Percentiles rank a stretch among this genome's conserved stretches.
phyloP scores from a whole-genome alignment of 2,888 invertebrate species.

The Acanthacorydalis orientalis region DNA sequence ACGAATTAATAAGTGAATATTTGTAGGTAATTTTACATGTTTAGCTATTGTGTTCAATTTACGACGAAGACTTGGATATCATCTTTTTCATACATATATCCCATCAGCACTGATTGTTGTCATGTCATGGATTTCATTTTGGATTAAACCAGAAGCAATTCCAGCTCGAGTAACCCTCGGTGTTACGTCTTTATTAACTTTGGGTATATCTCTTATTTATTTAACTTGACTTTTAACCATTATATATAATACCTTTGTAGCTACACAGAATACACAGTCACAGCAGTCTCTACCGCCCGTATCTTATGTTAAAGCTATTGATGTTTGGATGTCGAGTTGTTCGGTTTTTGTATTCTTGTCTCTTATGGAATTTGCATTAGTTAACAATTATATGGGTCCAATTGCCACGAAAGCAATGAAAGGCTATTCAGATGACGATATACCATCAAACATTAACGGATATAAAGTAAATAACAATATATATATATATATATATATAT shows the following conservation, averaged over 20 bases:
- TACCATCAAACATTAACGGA: constrained; percentile 53
- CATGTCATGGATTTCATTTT: constrained; percentile 93
- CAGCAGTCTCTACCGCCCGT: constrained; percentile 80
- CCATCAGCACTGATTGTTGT: constrained; percentile 84
- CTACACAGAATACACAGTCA: constrained; percentile 84
- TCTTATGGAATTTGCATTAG: constrained; percentile 78
- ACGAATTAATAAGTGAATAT: neutral
- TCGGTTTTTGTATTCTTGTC: constrained; percentile 84
- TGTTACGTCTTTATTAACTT: constrained; percentile 69
- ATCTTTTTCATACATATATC: constrained; percentile 82
- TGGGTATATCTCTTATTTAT: constrained; percentile 36
- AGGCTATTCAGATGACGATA: constrained; percentile 74
- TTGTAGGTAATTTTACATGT: constrained; percentile 77
- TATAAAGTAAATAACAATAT: constrained; percentile 40
- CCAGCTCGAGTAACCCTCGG: constrained; percentile 80
- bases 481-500: neutral
- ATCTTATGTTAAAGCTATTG: constrained; percentile 84
- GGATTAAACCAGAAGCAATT: constrained; percentile 87
- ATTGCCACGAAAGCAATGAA: constrained; percentile 80
- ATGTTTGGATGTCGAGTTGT: constrained; percentile 86
- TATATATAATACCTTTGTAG: constrained; percentile 24
- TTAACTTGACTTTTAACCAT: neutral
- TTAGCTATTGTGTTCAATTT: constrained; percentile 78
- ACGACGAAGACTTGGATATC: constrained; percentile 69
- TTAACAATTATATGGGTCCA: constrained; percentile 74